Percentiles rank a stretch among this genome's conserved stretches.
Conservation (phyloP, 2,888 invertebrate species). For the Fissipunctia ypsillon region DNA sequence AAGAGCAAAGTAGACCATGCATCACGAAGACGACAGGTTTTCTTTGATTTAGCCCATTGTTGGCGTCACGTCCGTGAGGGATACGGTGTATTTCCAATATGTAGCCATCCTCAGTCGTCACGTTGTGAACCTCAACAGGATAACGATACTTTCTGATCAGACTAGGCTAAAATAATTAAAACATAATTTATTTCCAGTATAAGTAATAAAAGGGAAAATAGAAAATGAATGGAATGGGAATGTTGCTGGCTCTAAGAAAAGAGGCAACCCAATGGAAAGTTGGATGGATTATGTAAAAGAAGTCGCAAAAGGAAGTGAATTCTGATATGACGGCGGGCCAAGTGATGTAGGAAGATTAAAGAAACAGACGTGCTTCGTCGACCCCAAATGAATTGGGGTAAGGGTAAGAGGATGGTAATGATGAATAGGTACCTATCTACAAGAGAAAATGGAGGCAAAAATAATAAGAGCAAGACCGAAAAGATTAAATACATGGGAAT, state of each 20-base stretch:
- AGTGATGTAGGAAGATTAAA: neutral
- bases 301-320: neutral
- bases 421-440: too few species aligned
- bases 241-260: neutral
- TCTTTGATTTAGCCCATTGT: too few species aligned
- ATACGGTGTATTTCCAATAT: too few species aligned
- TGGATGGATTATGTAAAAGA: neutral
- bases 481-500: neutral
- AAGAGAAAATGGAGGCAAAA: neutral
- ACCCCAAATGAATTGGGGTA: too few species aligned
- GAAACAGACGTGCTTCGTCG: too few species aligned
- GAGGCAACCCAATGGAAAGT: neutral
- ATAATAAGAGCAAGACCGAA: neutral
- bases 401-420: neutral
- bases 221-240: neutral
- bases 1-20: too few species aligned
- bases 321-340: neutral
- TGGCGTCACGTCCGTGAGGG: too few species aligned
- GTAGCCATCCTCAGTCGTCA: slow-evolving; percentile 94
- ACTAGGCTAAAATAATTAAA: slow-evolving; percentile 66
- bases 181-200: neutral
- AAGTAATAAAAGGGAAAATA: neutral
- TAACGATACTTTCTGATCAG: slow-evolving; percentile 92
- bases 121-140: slow-evolving; percentile 91
- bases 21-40: too few species aligned